Conservation (phyloP, 1,140 invertebrate species). For the Asobara japonica region DNA sequence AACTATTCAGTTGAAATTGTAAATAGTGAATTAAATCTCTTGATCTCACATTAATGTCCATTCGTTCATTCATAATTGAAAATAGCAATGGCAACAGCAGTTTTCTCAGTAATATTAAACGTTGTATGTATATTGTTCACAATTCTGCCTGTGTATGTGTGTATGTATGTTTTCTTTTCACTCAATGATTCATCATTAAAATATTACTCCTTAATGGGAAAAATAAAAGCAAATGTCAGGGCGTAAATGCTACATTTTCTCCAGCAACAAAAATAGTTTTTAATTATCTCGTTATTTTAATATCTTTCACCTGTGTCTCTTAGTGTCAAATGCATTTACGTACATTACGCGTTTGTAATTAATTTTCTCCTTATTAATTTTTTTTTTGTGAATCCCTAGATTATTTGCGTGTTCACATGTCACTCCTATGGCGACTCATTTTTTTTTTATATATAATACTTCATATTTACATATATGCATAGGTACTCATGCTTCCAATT, state of each 20-base stretch:
- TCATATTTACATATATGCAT: constrained; percentile 30
- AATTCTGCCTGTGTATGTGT: too few species aligned
- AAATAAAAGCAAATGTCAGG: constrained; percentile 40
- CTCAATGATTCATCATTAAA: background rate
- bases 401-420: constrained; percentile 18
- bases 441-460: background rate
- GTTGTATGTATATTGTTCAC: constrained; percentile 4
- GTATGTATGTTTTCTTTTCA: too few species aligned
- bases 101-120: background rate
- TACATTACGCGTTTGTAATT: constrained; percentile 41
- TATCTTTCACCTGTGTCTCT: constrained; percentile 34
- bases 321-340: constrained; percentile 48
- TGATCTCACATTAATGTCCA: background rate
- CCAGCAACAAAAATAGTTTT: constrained; percentile 59
- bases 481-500: constrained; percentile 15
- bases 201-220: background rate
- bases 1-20: background rate
- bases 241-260: constrained; percentile 57
- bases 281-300: constrained; percentile 41
- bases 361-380: constrained; percentile 34
- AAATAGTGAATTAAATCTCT: background rate
- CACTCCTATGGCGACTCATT: constrained; percentile 6
- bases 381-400: constrained; percentile 32
- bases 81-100: constrained; percentile 18
- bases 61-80: background rate